Evolutionary conservation across 53 echinoderm and acorn worm genomes (phyloP).

Genomic region (Echinometra lucunter): DNA sequence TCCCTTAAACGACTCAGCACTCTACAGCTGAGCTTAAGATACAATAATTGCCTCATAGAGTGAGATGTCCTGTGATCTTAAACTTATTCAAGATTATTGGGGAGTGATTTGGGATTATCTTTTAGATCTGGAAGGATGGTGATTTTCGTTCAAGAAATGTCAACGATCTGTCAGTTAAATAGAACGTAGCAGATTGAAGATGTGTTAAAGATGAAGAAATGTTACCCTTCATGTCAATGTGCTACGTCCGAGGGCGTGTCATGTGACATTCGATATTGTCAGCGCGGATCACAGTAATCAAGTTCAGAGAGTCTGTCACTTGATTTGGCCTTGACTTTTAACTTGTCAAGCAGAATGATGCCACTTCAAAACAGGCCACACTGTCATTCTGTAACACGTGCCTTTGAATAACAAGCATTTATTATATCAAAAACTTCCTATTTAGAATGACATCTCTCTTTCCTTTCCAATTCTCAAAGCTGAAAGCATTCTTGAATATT

Average conservation of each 20-base stretch:
- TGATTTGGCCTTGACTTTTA: background rate
- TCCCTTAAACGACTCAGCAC: background rate
- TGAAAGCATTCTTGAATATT: background rate
- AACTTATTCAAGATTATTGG: conserved; percentile 13
- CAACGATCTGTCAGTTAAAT: background rate
- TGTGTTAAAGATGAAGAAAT: conserved; percentile 26
- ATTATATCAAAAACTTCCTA: background rate
- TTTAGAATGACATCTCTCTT: background rate
- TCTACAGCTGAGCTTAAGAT: background rate
- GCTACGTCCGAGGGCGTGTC: background rate
- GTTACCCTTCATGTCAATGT: background rate
- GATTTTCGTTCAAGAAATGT: background rate
- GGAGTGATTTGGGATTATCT: conserved; percentile 37
- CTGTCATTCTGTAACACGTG: too few relatives aligned
- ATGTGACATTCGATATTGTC: background rate
- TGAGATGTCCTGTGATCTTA: background rate
- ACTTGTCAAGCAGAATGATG: background rate
- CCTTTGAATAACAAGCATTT: background rate
- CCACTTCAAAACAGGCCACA: background rate
- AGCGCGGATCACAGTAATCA: background rate
- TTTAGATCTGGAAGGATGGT: background rate
- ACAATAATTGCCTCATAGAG: background rate
- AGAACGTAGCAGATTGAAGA: conserved; percentile 10
- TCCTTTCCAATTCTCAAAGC: background rate
- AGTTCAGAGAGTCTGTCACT: background rate